phyloP scores from a whole-genome alignment of 1,140 invertebrate species.

The Sinella curviseta region DNA sequence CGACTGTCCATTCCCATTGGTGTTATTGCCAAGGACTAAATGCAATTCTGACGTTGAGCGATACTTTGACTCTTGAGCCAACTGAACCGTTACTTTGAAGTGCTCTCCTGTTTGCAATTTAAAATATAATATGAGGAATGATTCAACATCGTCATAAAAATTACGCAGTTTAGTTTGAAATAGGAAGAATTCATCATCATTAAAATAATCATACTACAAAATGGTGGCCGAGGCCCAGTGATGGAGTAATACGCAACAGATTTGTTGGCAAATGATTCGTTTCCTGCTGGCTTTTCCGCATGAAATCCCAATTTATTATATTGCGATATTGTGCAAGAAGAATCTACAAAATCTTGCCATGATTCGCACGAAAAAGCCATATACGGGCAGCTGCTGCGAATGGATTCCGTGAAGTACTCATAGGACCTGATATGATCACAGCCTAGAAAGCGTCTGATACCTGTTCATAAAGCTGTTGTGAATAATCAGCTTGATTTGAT shows the following conservation, averaged over 20 bases:
- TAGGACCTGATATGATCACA: slow-evolving; percentile 84
- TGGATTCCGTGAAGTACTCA: slow-evolving; percentile 82
- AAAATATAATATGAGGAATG: no score
- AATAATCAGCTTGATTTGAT: slow-evolving; percentile 6
- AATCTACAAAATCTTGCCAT: slow-evolving; percentile 67
- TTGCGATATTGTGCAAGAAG: slow-evolving; percentile 13
- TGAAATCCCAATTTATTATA: slow-evolving; percentile 47
- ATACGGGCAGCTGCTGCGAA: slow-evolving; percentile 73
- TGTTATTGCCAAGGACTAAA: background rate
- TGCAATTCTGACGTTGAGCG: slow-evolving; percentile 23
- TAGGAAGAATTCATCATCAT: no score
- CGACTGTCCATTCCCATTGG: background rate
- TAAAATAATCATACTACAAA: slow-evolving; percentile 42
- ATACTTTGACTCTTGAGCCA: slow-evolving; percentile 14
- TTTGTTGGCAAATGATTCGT: background rate
- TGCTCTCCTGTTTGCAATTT: slow-evolving; percentile 6
- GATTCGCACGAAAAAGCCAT: slow-evolving; percentile 73
- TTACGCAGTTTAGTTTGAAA: background rate
- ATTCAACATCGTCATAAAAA: background rate
- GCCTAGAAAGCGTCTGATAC: slow-evolving; percentile 72
- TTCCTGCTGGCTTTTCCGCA: slow-evolving; percentile 33
- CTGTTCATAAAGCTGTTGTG: slow-evolving; percentile 52
- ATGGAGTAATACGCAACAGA: slow-evolving; percentile 38
- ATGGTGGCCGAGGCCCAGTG: slow-evolving; percentile 34
- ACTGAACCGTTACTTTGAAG: background rate